phyloP scores from a whole-genome alignment of 2,113 vertebrate species.

The Aegotheles bennettii region DNA sequence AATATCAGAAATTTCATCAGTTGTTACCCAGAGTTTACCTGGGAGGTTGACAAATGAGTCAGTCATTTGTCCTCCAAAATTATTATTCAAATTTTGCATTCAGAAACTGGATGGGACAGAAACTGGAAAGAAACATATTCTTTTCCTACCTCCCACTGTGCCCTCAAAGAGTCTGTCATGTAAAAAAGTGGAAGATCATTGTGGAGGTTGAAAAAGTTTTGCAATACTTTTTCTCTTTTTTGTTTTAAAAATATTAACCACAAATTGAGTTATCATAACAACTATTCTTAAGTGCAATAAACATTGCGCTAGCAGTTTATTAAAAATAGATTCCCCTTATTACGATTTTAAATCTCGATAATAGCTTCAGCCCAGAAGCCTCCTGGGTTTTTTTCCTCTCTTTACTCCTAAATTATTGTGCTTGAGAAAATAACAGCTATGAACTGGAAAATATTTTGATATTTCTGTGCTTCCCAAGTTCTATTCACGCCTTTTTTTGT shows the following conservation, averaged over 20 bases:
- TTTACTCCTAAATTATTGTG: not conserved
- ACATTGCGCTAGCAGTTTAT: slow-evolving; percentile 20
- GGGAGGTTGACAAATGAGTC: not conserved
- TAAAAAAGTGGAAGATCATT: not conserved
- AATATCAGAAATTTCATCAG: not conserved
- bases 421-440: not conserved
- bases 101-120: not conserved
- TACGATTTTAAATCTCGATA: slow-evolving; percentile 45
- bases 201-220: not conserved
- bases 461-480: not conserved
- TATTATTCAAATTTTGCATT: not conserved
- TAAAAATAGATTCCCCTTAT: slow-evolving; percentile 44
- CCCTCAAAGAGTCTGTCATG: not conserved
- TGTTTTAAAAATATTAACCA: slow-evolving; percentile 25
- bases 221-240: not conserved
- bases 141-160: not conserved
- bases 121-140: not conserved
- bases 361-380: slow-evolving; percentile 11
- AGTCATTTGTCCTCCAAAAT: not conserved
- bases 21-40: not conserved
- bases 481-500: not conserved
- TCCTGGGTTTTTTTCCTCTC: not conserved
- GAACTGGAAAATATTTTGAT: slow-evolving; percentile 16
- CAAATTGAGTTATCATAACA: slow-evolving; percentile 45
- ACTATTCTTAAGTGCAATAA: slow-evolving; percentile 37